phyloP scores from a whole-genome alignment of 2,797 vertebrate genomes.

The Semotilus atromaculatus region DNA sequence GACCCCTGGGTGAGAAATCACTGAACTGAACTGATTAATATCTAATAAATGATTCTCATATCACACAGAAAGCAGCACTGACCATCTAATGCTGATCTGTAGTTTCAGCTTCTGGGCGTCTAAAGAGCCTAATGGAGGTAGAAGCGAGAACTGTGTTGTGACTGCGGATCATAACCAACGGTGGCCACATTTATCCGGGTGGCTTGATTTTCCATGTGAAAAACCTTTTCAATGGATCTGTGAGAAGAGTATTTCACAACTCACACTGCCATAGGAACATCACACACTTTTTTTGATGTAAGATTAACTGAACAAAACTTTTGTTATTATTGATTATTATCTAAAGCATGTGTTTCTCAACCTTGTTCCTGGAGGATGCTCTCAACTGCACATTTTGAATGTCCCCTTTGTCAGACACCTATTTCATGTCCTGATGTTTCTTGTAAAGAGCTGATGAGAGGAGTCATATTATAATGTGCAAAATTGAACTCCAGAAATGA shows the following conservation, averaged over 20 bases:
- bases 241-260: not conserved
- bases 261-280: not conserved
- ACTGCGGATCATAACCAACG: no score
- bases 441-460: not conserved
- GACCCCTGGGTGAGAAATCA: no score
- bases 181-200: no score
- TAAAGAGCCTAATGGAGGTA: rapidly evolving
- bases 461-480: not conserved
- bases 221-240: not conserved
- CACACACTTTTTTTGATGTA: not conserved
- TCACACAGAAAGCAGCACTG: not conserved
- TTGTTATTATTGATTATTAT: not conserved
- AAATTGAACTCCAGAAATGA: no score
- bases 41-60: not conserved
- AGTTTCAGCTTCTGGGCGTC: rapidly evolving
- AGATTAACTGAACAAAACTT: not conserved
- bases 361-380: not conserved
- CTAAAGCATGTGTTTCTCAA: not conserved
- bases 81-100: slow-evolving; percentile 8
- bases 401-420: not conserved
- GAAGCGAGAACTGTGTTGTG: not conserved
- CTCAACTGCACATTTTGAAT: not conserved
- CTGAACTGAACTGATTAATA: not conserved
- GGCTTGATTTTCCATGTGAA: rapidly evolving
- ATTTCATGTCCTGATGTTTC: not conserved